Evolutionary conservation across 2,888 invertebrate genomes (phyloP).

Genomic region (Dryococelus australis): DNA sequence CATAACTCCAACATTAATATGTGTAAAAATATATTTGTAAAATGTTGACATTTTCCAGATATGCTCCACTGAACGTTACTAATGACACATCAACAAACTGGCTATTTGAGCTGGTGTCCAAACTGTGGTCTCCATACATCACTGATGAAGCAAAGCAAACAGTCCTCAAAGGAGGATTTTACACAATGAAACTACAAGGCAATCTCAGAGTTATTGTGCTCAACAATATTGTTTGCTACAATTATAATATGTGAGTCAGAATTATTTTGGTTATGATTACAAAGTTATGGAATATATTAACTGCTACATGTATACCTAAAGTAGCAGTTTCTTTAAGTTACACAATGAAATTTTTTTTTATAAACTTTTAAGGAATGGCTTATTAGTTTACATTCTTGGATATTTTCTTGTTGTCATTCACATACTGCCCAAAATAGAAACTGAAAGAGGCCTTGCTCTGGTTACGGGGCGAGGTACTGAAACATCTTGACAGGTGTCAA

Average conservation of each 20-base stretch:
- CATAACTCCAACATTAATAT: not conserved
- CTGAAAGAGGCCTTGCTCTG: too few species aligned
- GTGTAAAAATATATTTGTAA: not conserved
- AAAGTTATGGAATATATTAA: too few species aligned
- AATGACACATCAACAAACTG: slow-evolving; percentile 69
- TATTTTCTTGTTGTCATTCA: too few species aligned
- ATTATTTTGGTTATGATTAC: too few species aligned
- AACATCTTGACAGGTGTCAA: too few species aligned
- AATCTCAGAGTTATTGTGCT: slow-evolving; percentile 79
- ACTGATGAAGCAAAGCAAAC: slow-evolving; percentile 68
- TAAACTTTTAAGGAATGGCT: too few species aligned
- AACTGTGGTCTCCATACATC: slow-evolving; percentile 75
- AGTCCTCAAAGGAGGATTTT: slow-evolving; percentile 76
- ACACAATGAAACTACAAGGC: slow-evolving; percentile 70
- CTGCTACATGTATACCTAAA: too few species aligned
- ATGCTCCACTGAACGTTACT: slow-evolving; percentile 64
- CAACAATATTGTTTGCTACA: slow-evolving; percentile 83
- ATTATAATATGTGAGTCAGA: slow-evolving; percentile 69
- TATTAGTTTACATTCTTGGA: too few species aligned
- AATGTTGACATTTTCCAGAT: slow-evolving; percentile 59
- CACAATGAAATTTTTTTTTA: too few species aligned
- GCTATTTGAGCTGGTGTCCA: slow-evolving; percentile 76
- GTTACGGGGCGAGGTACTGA: too few species aligned
- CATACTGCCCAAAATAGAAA: too few species aligned
- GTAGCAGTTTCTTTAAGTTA: too few species aligned